Base-by-base conservation (phyloP, 2,888 invertebrate genomes). In the Malthinus seriepunctatus region DNA sequence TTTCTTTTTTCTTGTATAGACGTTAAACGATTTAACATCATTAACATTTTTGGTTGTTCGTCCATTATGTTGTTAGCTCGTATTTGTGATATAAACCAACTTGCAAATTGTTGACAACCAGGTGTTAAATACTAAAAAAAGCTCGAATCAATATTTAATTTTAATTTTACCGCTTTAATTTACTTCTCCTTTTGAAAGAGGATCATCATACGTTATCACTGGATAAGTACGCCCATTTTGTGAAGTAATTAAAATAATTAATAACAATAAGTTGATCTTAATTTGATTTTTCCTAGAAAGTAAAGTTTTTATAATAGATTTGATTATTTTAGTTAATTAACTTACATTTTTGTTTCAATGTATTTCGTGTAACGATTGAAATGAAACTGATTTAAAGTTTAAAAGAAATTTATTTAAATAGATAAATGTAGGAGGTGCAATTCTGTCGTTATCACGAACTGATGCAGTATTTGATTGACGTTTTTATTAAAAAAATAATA, bases 21-120 rank as follows among this genome's bases (percentile, higher is more conserved):
- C 15, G 62, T 63, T 11, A 62, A 47, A 88, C 90, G 67, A 88
- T 90, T 6, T 88, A 78, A 62, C 1, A 65, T 11, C 3, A 54
- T 33, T 1, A 63, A 63, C 2, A 56, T 31, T 32, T 64, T 65
- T 7, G 51, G 52, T 0, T 56, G 58, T 37, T 48, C 56, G 2
- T 37, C 33, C 32, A 31, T 14, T 32, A 73, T 49, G 9, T 59
- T 72, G 52, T 71, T 73, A 3, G 73, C 68, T 1, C 75, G 70
- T 31, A 76, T 56, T 54, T 76, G 73, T 3, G 71, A 69, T 3
- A 72, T 70, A 42, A 76, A 50, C 76, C 76, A 76, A 39, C 74
- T 76, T 15, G 76, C 75, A 32, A 77, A 63, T 59, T 77, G 76
- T 49, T 76, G 76, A 5, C 73, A 74, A 1, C 75, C 76, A 3